Evolutionary conservation across 2,888 invertebrate genomes (phyloP).

Genomic region (Brachylomia viminalis): DNA sequence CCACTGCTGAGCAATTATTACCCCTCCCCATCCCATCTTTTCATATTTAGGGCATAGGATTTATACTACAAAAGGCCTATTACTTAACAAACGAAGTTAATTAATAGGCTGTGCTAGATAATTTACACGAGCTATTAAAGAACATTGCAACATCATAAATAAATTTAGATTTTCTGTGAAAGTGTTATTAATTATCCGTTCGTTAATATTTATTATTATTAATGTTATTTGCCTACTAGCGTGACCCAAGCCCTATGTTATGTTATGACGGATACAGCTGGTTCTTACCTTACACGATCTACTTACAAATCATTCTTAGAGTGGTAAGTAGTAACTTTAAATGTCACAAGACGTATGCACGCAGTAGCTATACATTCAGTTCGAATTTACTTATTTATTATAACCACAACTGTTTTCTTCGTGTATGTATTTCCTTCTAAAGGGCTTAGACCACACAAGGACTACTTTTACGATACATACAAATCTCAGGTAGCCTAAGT

Average conservation of each 20-base stretch:
- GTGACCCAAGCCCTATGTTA: constrained; percentile 36
- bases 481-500: too few relatives aligned
- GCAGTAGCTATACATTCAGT: too few relatives aligned
- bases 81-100: constrained; percentile 20
- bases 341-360: neutral
- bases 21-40: neutral
- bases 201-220: constrained; percentile 50
- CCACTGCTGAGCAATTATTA: neutral
- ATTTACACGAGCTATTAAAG: constrained; percentile 26
- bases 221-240: constrained; percentile 31
- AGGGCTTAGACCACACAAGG: too few relatives aligned
- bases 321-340: neutral
- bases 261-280: constrained; percentile 34
- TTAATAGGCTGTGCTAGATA: constrained; percentile 20
- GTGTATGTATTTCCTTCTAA: neutral
- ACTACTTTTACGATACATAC: too few relatives aligned
- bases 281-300: constrained; percentile 18
- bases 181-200: constrained; percentile 46
- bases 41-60: neutral
- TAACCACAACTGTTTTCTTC: neutral
- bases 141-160: constrained; percentile 43
- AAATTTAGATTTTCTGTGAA: constrained; percentile 47
- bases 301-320: constrained; percentile 8
- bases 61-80: constrained; percentile 2
- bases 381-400: neutral